Evolutionary conservation across 2,888 invertebrate species (phyloP).

Genomic region (Drosophila cracens): DNA sequence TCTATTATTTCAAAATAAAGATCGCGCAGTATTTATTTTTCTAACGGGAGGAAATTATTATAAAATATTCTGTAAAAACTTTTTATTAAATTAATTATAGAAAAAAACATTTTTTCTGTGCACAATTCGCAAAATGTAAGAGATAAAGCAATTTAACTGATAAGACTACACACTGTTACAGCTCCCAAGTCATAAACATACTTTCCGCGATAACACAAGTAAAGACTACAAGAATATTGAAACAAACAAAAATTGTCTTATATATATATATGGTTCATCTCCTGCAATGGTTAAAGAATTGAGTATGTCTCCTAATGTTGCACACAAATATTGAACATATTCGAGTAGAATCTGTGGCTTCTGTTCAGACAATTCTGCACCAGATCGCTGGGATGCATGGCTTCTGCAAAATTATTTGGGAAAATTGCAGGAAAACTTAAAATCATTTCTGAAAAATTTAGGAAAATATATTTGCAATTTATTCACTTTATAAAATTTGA

Average conservation of each 20-base stretch:
- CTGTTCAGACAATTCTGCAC: slow-evolving; percentile 35
- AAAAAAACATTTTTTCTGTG: neutral
- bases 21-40: neutral
- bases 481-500: neutral
- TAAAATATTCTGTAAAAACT: neutral
- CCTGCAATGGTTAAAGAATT: slow-evolving; percentile 57
- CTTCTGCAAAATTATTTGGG: slow-evolving; percentile 23
- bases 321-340: slow-evolving; percentile 65
- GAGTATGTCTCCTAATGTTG: slow-evolving; percentile 61
- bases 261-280: slow-evolving; percentile 50
- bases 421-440: neutral
- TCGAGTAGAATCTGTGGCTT: slow-evolving; percentile 29
- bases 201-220: neutral
- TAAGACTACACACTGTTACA: neutral
- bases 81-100: neutral
- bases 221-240: neutral
- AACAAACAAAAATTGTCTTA: too few species aligned
- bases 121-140: neutral
- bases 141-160: neutral
- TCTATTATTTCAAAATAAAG: neutral
- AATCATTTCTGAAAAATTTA: neutral
- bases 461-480: neutral
- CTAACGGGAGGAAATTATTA: neutral
- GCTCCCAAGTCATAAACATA: neutral
- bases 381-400: slow-evolving; percentile 41